Evolutionary conservation across 1,140 invertebrate genomes (phyloP).

Genomic region (Heterodera carotae): DNA sequence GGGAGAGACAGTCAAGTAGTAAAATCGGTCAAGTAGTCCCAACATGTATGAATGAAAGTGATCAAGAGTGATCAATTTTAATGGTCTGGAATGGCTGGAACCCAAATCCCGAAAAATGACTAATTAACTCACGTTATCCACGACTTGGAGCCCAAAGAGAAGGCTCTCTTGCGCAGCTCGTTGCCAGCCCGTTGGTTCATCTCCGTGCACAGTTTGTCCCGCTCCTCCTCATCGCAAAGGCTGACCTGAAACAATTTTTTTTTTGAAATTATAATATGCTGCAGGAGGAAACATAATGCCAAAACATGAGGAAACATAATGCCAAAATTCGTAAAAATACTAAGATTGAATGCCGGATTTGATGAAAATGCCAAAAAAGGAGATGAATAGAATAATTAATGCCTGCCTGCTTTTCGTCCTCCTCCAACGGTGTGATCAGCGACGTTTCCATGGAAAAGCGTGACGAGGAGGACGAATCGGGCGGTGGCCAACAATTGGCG

Average conservation of each 20-base stretch:
- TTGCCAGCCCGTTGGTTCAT: conserved; percentile 13
- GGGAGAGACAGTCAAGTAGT: no score
- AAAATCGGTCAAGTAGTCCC: no score
- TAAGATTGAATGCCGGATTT: no score
- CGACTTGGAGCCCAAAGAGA: conserved; percentile 32
- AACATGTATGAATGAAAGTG: no score
- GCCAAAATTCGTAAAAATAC: no score
- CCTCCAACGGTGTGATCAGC: conserved; percentile 28
- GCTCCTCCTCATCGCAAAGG: conserved; percentile 27
- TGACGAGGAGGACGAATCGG: conserved; percentile 23
- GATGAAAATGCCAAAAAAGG: no score
- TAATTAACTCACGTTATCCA: conserved; percentile 34
- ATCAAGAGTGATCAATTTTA: not conserved
- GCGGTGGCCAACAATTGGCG: conserved; percentile 13
- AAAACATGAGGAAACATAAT: no score
- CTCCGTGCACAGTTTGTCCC: conserved; percentile 3
- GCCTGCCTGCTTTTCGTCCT: conserved; percentile 21
- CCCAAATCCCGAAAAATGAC: not conserved
- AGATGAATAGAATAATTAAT: conserved; percentile 7
- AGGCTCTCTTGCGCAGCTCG: conserved; percentile 37
- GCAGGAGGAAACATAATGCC: no score
- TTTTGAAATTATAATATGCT: no score
- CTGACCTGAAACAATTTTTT: conserved; percentile 4
- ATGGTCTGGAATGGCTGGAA: no score
- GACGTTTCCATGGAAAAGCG: conserved; percentile 34